Evolutionary conservation across 2,797 vertebrate genomes (phyloP).

Genomic region (Trachurus trachurus): DNA sequence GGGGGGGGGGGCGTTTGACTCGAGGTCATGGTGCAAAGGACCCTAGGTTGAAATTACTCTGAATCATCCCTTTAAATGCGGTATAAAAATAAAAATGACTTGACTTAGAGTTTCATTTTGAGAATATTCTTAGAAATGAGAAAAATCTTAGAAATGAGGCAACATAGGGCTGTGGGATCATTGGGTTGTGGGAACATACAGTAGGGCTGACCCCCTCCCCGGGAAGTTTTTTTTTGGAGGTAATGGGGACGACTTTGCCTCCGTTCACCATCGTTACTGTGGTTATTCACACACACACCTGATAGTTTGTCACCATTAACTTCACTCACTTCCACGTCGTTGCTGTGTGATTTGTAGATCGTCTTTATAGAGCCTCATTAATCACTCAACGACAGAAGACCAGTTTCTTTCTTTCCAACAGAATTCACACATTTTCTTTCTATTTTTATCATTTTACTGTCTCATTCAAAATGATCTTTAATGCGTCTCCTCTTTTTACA

Average conservation of each 20-base stretch:
- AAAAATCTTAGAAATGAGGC: too few species aligned
- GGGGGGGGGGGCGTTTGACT: too few species aligned
- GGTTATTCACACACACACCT: constrained; percentile 4
- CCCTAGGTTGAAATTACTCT: too few species aligned
- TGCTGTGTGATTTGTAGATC: constrained; percentile 28
- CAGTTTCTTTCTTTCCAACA: neutral
- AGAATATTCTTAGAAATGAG: too few species aligned
- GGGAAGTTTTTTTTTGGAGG: neutral
- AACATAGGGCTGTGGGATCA: too few species aligned
- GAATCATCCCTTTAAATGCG: too few species aligned
- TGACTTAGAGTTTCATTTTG: too few species aligned
- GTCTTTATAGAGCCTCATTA: constrained; percentile 4
- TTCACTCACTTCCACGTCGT: constrained; percentile 25
- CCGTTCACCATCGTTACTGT: constrained; percentile 12
- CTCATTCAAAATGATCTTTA: neutral
- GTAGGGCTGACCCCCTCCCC: too few species aligned
- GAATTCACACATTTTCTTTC: neutral
- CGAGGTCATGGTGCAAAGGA: too few species aligned
- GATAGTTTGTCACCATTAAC: constrained; percentile 41
- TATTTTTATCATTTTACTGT: neutral
- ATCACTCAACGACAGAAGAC: constrained; percentile 7
- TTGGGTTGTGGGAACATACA: too few species aligned
- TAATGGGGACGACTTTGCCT: constrained; percentile 21
- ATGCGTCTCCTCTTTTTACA: neutral
- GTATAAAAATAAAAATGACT: too few species aligned